Conservation (phyloP, 2,888 invertebrate species). For the Trichogramma evanescens region DNA sequence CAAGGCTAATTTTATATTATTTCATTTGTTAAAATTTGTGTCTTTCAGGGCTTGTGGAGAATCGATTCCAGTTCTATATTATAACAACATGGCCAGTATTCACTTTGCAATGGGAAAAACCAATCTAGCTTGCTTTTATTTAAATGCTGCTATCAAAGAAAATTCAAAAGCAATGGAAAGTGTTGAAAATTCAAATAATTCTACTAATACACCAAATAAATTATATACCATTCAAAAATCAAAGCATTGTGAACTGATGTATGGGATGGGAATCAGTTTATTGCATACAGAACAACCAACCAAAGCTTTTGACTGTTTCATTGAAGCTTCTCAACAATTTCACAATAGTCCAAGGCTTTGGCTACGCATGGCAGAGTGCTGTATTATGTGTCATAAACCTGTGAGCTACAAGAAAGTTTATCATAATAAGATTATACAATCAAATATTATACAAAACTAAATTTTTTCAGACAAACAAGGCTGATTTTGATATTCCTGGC, state of each 20-base stretch:
- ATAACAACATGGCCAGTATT: conserved; percentile 77
- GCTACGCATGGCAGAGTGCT: conserved; percentile 89
- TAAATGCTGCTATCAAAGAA: conserved; percentile 71
- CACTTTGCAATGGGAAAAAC: conserved; percentile 76
- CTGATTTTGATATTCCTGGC: conserved; percentile 56
- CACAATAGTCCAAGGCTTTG: conserved; percentile 86
- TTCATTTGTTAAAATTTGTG: conserved; percentile 3
- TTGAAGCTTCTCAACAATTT: conserved; percentile 77
- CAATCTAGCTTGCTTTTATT: conserved; percentile 71
- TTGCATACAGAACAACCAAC: conserved; percentile 72
- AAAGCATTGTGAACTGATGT: conserved; percentile 61
- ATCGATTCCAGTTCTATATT: conserved; percentile 58
- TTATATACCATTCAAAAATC: conserved; percentile 59
- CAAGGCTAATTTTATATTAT: conserved; percentile 3
- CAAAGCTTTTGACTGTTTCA: conserved; percentile 85
- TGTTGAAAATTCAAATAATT: conserved; percentile 23
- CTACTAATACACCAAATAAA: conserved; percentile 38
- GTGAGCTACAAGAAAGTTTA: conserved; percentile 42
- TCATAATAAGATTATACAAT: background rate
- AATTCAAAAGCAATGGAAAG: conserved; percentile 52
- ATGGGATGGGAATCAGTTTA: conserved; percentile 77
- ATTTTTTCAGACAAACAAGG: conserved; percentile 53
- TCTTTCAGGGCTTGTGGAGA: conserved; percentile 54
- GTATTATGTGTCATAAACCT: conserved; percentile 64
- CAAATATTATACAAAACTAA: background rate